Base-by-base conservation (phyloP, 2,888 invertebrate species). In the Ariolimax columbianus region DNA sequence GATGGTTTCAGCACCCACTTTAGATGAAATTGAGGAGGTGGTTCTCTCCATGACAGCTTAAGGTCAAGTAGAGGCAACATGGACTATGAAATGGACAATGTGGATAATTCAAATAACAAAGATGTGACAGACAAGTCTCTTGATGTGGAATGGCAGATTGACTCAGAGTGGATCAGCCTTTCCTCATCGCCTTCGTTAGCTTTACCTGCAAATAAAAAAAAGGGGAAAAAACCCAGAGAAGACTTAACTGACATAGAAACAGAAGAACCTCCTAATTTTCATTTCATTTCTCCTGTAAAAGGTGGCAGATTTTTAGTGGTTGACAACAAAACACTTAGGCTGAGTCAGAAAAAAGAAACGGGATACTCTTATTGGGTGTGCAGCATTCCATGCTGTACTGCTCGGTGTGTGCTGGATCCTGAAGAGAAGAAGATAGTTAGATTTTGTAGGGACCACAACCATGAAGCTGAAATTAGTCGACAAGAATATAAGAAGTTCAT, bases 351-450 rank as follows among this genome's bases (percentile, higher is more conserved):
- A 33, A 85, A 66, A 72, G 26, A 68, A 51, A 77, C 82, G 43
- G 85, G 85, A 11, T 82, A 82, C 17, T 82, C 85, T 6, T 85
- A 82, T 36, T 85, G 85, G 85, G 85, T 85, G 23, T 85, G 85
- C 51, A 85, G 81, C 30, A 85, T 85, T 43, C 85, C 85, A 26
- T 85, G 85, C 63, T 85, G 85, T 66, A 77, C 59, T 72, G 85
- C 85, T 7, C 47, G 82, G 9, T 85, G 85, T 77, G 55, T 82
- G 33, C 72, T 85, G 55, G 82, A 85, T 70, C 82, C 85, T 17
- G 77, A 80, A 11, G 82, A 85, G 33, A 80, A 81, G 40, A 82
- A 82, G 43, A 82, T 85, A 17, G 47, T 82, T n/a, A 66, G 77
- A 17, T 68, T 77, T 40, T 85, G 70, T 70, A 40, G 85, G 36